Evolutionary conservation across 1,140 invertebrate species (phyloP).

Genomic region (Venturia canescens): DNA sequence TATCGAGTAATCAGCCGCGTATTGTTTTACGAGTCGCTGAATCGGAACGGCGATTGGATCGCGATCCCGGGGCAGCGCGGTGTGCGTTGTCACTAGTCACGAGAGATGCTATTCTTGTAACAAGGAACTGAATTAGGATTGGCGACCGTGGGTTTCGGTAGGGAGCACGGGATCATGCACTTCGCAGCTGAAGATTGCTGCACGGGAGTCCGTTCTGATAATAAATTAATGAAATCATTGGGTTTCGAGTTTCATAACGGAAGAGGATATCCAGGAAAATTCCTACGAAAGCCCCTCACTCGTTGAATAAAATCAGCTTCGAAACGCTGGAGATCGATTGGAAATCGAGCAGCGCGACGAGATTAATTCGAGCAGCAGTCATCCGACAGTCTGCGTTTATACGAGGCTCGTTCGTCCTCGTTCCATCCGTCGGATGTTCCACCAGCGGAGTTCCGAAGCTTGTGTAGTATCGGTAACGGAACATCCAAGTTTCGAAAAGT

Average conservation of each 20-base stretch:
- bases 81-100: conserved; percentile 17
- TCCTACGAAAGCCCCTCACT: no score
- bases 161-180: neutral
- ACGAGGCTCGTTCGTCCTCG: no score
- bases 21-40: conserved; percentile 75
- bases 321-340: no score
- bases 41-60: conserved; percentile 69
- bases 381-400: no score
- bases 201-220: neutral
- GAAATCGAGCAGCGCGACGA: no score
- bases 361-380: no score
- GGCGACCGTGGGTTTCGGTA: neutral
- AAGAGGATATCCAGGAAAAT: no score
- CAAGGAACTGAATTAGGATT: conserved; percentile 23
- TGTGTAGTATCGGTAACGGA: neutral
- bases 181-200: neutral
- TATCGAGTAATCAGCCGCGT: conserved; percentile 75
- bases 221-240: neutral
- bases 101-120: conserved; percentile 19
- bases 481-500: neutral
- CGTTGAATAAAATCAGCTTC: no score
- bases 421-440: neutral
- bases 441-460: neutral
- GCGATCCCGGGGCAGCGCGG: conserved; percentile 52
- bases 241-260: no score